These are phyloP conservation scores for Lophius piscatorius DNA, from an alignment of 2,113 vertebrate genomes.

Conservation along the genomic window DNA sequence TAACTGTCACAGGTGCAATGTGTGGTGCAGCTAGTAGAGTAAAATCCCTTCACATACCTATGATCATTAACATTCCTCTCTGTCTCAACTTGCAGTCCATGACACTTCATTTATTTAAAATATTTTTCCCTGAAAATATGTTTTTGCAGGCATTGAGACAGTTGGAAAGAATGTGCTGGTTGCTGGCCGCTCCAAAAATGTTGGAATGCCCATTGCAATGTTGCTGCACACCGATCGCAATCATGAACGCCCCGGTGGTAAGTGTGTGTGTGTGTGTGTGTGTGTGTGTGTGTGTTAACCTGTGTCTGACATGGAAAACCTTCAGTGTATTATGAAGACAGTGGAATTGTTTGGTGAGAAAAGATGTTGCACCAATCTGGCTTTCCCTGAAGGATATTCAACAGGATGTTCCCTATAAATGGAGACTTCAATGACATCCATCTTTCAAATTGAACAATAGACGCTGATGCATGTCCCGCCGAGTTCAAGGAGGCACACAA, in stretches of 20 bases:
- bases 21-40: conserved; percentile 1
- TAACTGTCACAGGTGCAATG: conserved; percentile 15
- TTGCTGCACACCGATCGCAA: conserved; percentile 88
- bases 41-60: not conserved
- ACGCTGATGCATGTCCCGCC: conserved; percentile 19
- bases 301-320: not conserved
- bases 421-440: conserved; percentile 5
- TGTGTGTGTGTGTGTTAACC: not conserved
- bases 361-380: conserved; percentile 45
- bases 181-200: conserved; percentile 91
- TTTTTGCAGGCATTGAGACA: conserved; percentile 86
- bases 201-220: conserved; percentile 94
- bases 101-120: not conserved
- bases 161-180: conserved; percentile 92
- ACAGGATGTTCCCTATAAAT: conserved; percentile 5
- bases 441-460: conserved; percentile 30
- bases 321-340: not conserved
- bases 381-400: conserved; percentile 19
- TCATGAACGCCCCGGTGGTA: conserved; percentile 91
- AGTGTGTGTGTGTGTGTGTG: conserved; percentile 36
- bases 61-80: not conserved
- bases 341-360: not conserved
- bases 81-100: not conserved
- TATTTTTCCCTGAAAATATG: conserved; percentile 8
- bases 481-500: not conserved